phyloP scores from a whole-genome alignment of 2,113 vertebrate genomes.

The Ammodytes dubius region DNA sequence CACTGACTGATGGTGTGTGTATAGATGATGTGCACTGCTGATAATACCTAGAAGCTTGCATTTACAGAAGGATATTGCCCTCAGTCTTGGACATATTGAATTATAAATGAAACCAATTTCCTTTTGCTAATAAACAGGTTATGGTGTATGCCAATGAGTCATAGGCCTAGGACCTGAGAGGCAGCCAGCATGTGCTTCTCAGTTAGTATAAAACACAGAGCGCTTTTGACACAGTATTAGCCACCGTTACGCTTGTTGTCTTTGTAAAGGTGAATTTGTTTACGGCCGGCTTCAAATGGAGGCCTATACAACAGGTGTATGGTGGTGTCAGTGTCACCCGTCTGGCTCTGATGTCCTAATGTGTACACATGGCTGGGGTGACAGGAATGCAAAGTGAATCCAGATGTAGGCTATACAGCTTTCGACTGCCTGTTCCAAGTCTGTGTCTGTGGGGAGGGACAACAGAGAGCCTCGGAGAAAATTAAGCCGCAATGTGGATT shows the following conservation, averaged over 20 bases:
- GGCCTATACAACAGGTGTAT: conserved; percentile 44
- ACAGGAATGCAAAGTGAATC: conserved; percentile 21
- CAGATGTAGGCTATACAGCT: conserved; percentile 2
- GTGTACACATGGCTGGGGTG: conserved; percentile 10
- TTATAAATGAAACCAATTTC: neutral
- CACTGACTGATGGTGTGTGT: neutral
- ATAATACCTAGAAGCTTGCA: neutral
- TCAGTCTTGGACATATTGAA: neutral
- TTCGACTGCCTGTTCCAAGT: neutral
- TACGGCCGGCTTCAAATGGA: neutral
- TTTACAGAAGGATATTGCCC: neutral
- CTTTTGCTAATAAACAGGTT: neutral
- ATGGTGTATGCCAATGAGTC: neutral
- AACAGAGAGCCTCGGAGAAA: neutral
- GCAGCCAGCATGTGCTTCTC: neutral
- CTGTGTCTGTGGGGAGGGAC: neutral
- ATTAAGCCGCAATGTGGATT: neutral
- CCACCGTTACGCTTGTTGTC: neutral
- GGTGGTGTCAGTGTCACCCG: conserved; percentile 9
- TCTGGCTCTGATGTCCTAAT: conserved; percentile 21
- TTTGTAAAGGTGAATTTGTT: conserved; percentile 32
- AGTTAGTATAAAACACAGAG: neutral
- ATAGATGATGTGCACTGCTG: neutral
- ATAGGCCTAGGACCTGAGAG: neutral
- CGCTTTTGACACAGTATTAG: neutral